phyloP scores from a whole-genome alignment of 1,140 invertebrate genomes.

The Pogonomyrmex barbatus region DNA sequence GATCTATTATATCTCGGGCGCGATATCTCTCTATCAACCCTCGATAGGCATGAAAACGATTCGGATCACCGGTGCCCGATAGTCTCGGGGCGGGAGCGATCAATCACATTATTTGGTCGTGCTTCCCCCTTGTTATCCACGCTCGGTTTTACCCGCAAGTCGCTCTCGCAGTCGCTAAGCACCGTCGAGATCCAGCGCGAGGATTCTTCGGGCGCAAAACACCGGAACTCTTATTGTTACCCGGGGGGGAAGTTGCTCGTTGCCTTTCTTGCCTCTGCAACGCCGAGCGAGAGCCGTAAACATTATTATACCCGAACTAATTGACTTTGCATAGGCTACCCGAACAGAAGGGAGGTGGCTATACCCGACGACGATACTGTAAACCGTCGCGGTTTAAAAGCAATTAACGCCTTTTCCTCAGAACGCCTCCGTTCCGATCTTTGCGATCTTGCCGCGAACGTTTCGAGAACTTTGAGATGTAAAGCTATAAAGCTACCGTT shows the following conservation, averaged over 20 bases:
- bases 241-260: slow-evolving; percentile 44
- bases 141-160: slow-evolving; percentile 34
- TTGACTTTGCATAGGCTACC: slow-evolving; percentile 65
- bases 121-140: slow-evolving; percentile 41
- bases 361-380: slow-evolving; percentile 50
- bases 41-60: slow-evolving; percentile 36
- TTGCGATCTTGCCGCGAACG: slow-evolving; percentile 37
- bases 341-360: neutral
- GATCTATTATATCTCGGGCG: slow-evolving; percentile 14
- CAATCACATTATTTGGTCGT: slow-evolving; percentile 51
- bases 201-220: slow-evolving; percentile 36
- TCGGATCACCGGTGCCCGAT: slow-evolving; percentile 21
- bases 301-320: slow-evolving; percentile 71
- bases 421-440: slow-evolving; percentile 64
- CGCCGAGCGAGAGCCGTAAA: slow-evolving; percentile 65
- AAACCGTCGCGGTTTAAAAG: slow-evolving; percentile 71
- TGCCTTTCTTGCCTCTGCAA: slow-evolving; percentile 52
- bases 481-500: neutral
- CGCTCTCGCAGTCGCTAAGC: slow-evolving; percentile 1
- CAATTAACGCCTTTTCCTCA: slow-evolving; percentile 70
- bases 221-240: slow-evolving; percentile 55
- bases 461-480: slow-evolving; percentile 4
- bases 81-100: slow-evolving; percentile 22
- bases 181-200: slow-evolving; percentile 37
- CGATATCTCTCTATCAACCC: slow-evolving; percentile 23